Conservation (phyloP, 2,888 invertebrate species). For the Clepsis dumicolana region DNA sequence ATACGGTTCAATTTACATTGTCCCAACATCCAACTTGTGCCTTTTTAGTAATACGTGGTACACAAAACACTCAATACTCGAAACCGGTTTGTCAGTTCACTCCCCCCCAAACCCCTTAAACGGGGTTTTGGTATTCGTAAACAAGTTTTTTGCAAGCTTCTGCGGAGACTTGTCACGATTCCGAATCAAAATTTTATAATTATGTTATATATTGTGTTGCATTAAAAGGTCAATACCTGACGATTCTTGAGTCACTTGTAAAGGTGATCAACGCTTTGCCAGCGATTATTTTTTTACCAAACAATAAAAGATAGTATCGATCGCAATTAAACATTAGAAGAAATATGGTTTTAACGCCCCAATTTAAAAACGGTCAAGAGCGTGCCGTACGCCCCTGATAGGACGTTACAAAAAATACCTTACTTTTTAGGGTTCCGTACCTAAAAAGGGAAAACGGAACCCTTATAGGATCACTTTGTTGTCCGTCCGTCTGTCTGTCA, state of each 20-base stretch:
- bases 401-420: too few relatives aligned
- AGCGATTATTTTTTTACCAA: neutral
- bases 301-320: neutral
- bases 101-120: conserved; percentile 31
- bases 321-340: too few relatives aligned
- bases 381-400: too few relatives aligned
- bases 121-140: conserved; percentile 44
- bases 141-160: conserved; percentile 45
- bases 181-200: too few relatives aligned
- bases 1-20: neutral
- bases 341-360: too few relatives aligned
- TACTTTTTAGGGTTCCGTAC: too few relatives aligned
- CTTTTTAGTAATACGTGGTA: neutral
- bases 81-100: conserved; percentile 45
- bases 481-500: too few relatives aligned
- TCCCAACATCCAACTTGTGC: neutral
- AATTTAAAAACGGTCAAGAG: too few relatives aligned
- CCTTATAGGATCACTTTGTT: too few relatives aligned
- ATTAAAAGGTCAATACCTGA: neutral
- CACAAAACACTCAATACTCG: conserved; percentile 20
- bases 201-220: too few relatives aligned
- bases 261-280: neutral
- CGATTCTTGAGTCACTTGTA: neutral
- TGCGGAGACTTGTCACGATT: conserved; percentile 41
- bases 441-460: too few relatives aligned